These are phyloP conservation scores for Cherax destructor DNA, from an alignment of 1,140 invertebrate species.

Conservation along the genomic window DNA sequence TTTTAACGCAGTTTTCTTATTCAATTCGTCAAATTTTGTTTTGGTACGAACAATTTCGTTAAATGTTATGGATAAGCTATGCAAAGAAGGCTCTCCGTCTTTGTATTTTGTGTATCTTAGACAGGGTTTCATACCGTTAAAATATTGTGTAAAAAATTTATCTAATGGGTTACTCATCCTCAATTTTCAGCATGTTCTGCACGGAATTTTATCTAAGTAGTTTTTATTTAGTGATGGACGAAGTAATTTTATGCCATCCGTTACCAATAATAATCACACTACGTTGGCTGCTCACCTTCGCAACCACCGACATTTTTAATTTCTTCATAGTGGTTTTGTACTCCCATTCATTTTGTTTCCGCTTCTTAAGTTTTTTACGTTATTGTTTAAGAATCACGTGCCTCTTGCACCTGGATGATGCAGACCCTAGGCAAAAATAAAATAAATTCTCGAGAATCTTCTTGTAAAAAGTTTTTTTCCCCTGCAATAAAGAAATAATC, in stretches of 20 bases:
- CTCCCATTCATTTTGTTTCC: not conserved
- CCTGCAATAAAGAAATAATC: constrained; percentile 5
- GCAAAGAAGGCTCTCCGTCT: not conserved
- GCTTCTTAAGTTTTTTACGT: too few species aligned
- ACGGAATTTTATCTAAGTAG: not conserved
- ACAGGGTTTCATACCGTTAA: not conserved
- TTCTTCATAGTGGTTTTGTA: not conserved
- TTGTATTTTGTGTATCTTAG: not conserved
- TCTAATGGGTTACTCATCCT: not conserved
- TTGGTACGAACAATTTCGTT: constrained; percentile 13
- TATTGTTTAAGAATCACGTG: not conserved
- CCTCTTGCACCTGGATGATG: not conserved
- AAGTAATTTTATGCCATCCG: not conserved
- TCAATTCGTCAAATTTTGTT: not conserved
- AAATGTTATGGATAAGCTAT: not conserved
- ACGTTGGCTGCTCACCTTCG: not conserved
- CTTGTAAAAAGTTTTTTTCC: not conserved
- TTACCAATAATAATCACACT: too few species aligned
- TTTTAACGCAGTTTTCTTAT: not conserved
- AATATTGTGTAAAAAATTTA: constrained; percentile 1
- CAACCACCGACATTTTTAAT: not conserved
- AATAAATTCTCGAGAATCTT: constrained; percentile 8
- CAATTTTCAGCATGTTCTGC: not conserved
- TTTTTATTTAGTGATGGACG: not conserved
- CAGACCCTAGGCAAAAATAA: not conserved